Base-by-base conservation (phyloP, 2,797 vertebrate species). In the Pipistrellus pipistrellus region DNA sequence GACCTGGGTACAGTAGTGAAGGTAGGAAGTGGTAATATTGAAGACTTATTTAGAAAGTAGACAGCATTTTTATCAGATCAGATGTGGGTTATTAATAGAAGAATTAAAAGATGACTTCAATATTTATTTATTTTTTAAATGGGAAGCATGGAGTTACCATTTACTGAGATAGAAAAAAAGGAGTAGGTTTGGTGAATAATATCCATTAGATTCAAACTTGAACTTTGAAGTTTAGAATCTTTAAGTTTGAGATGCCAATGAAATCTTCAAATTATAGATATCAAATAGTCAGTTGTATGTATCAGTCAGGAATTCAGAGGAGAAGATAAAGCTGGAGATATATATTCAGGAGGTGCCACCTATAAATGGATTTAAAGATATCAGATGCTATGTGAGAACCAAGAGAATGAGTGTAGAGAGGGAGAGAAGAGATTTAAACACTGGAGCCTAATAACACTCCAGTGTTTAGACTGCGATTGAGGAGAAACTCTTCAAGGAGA, bases 91-190 rank as follows among this genome's bases (percentile, higher is more conserved):
- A 51, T 69, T 30, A 41, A n/a, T 80, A 73, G 69, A 91, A 64
- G 0, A 59, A 27, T 25, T 93, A 53, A 94, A 95, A 88, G 25
- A 69, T 35, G 8, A 66, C 84, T 85, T 84, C 13, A 83, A 88
- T 13, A 38, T 30, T 48, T 76, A 73, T 90, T 69, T 35, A n/a
- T n/a, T 48, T 76, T 81, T 10, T 55, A 53, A 66, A 23, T 2
- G 80, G 41, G 30, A 93, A 92, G 11, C 3, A 59, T 44, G 4
- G 2, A 83, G 8, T 55, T 87, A n/a, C 17, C n/a, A 68, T 17
- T 94, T 90, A 55, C 44, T 38, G 30, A 90, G 6, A 46, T 11
- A 73, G 18, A 1, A 6, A 85, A 85, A 75, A 3, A 64, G 11
- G 32, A 76, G 1, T 44, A 32, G 27, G 1, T 46, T 69, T 64